Evolutionary conservation across 1,140 invertebrate genomes (phyloP).

Genomic region (Rhagoletis zephyria): DNA sequence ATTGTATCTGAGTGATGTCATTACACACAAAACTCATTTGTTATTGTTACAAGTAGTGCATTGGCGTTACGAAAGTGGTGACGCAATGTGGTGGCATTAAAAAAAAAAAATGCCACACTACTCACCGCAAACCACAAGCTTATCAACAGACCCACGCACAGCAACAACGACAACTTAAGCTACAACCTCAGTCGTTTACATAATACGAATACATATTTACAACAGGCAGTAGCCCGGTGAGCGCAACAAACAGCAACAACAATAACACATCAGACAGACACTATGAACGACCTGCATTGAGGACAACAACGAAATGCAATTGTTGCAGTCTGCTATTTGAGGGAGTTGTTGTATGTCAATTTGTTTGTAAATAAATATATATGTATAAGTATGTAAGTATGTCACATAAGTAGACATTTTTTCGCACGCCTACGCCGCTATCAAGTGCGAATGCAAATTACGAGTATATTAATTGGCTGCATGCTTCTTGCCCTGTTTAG

Average conservation of each 20-base stretch:
- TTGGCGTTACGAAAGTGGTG: conserved; percentile 13
- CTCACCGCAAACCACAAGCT: conserved; percentile 35
- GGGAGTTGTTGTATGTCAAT: background rate
- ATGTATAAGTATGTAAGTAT: too few relatives aligned
- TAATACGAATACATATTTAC: conserved; percentile 1
- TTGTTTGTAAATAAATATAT: background rate
- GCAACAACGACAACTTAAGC: background rate
- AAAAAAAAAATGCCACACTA: conserved; percentile 27
- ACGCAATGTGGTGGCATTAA: conserved; percentile 1
- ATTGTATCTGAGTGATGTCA: background rate
- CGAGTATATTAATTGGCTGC: background rate
- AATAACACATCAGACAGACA: background rate
- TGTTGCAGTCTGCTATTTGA: conserved; percentile 26
- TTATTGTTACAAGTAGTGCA: background rate
- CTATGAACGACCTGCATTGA: conserved; percentile 3
- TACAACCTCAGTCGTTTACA: background rate
- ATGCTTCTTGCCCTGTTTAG: background rate
- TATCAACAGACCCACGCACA: conserved; percentile 31
- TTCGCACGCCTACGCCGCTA: conserved; percentile 42
- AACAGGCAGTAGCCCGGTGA: background rate
- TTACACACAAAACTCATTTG: background rate
- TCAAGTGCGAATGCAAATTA: conserved; percentile 49
- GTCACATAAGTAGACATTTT: background rate
- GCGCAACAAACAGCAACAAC: background rate
- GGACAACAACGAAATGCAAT: background rate